Percentiles rank a stretch among this genome's conserved stretches.
These are phyloP conservation scores for Eueides isabella DNA, from an alignment of 1,140 invertebrate species.

Conservation along the genomic window DNA sequence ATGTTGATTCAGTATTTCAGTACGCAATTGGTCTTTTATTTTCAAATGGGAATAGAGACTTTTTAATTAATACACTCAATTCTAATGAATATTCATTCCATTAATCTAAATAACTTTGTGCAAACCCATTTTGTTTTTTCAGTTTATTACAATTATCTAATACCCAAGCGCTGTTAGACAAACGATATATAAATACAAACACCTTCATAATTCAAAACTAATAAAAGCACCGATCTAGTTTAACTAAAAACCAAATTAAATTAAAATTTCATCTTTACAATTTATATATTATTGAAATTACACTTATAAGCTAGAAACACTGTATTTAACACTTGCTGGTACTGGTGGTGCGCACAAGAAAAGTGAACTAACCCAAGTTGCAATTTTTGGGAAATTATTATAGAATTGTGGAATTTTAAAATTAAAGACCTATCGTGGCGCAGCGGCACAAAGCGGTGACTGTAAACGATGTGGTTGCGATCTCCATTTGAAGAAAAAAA, in stretches of 20 bases:
- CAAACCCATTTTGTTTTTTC: too few species aligned
- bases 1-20: too few species aligned
- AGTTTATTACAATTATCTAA: too few species aligned
- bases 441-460: too few species aligned
- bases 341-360: neutral
- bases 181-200: neutral
- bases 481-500: too few species aligned
- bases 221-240: constrained; percentile 9
- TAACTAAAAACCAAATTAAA: neutral
- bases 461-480: too few species aligned
- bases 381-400: neutral
- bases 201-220: neutral
- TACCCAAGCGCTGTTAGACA: neutral
- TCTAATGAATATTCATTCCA: too few species aligned
- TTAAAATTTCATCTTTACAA: neutral
- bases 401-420: neutral
- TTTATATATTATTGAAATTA: neutral
- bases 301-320: neutral
- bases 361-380: neutral
- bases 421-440: too few species aligned
- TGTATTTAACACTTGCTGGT: neutral
- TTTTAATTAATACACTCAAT: too few species aligned
- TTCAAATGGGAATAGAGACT: too few species aligned
- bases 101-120: too few species aligned
- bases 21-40: too few species aligned